Percentiles rank a stretch among this genome's conserved stretches.
These are phyloP conservation scores for Panulirus ornatus DNA, from an alignment of 1,140 invertebrate species.

Conservation along the genomic window DNA sequence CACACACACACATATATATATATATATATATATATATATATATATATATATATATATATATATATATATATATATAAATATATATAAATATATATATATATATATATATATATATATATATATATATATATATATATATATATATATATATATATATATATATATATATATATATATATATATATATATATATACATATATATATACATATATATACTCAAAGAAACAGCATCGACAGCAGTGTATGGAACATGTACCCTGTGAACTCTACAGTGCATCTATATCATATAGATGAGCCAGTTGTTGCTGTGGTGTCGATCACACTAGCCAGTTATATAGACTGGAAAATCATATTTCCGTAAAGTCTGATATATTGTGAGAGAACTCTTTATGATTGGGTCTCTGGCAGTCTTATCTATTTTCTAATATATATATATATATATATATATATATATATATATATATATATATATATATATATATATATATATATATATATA, in stretches of 20 bases:
- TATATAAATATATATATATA: slow-evolving; percentile 46
- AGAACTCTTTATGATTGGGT: too few relatives aligned
- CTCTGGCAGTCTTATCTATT: too few relatives aligned
- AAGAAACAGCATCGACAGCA: too few relatives aligned
- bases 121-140: slow-evolving; percentile 37
- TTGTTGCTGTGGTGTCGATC: too few relatives aligned
- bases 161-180: slow-evolving; percentile 35
- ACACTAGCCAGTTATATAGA: too few relatives aligned
- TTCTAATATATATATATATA: background rate
- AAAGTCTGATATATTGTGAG: too few relatives aligned
- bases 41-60: slow-evolving; percentile 54
- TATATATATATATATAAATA: slow-evolving; percentile 50
- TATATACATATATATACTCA: slow-evolving; percentile 12
- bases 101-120: slow-evolving; percentile 39
- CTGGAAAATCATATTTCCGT: too few relatives aligned
- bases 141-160: slow-evolving; percentile 34
- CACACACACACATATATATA: slow-evolving; percentile 26
- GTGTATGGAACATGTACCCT: too few relatives aligned
- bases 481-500: slow-evolving; percentile 1
- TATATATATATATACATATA: slow-evolving; percentile 27
- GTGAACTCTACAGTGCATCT: too few relatives aligned
- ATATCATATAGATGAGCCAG: too few relatives aligned
- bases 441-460: slow-evolving; percentile 3
- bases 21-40: slow-evolving; percentile 39
- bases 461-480: slow-evolving; percentile 6